Evolutionary conservation across 2,888 invertebrate species (phyloP), one percentile per base, ranked within the genome.

Genomic region (Pheosia gnoma): DNA sequence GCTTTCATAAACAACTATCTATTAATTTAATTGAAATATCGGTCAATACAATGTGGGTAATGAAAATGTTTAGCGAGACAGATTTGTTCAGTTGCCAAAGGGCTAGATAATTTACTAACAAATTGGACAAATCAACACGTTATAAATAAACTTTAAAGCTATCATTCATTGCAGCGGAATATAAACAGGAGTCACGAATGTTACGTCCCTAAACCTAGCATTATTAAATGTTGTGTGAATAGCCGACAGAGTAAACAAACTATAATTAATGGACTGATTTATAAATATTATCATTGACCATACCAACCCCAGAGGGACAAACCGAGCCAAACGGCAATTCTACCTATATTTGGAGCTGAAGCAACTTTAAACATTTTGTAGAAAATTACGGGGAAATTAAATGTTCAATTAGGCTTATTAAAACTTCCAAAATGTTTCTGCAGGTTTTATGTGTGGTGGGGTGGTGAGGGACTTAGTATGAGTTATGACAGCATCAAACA

Each of bases 351-450:
- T 59, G 9, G 39, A n/a, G 47, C 52, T 56, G 25, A 62, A 62
- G 68, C 56, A 69, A 62, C 70, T 66, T 61, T 39, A 39, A 58
- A 49, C 51, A 62, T 67, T 62, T 70, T 63, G 59, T 55, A 71
- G 75, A 59, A 79, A 81, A 79, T 81, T 77, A 79, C 68, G 60
- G 63, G 52, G 65, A 63, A 78, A 78, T 82, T 79, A 82, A 2
- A 25, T 25, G 25, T 25, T 78, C 67, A 82, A 81, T 81, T 80
- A 77, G 61, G 57, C 57, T 77, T 72, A 79, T 79, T 76, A 81
- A 75, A 68, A 62, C 51, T 68, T 47, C 68, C 63, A 68, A 72
- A 71, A 71, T 69, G 74, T 74, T 63, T 71, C 62, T 66, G 68
- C 62, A 59, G 68, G 72, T 73, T 73, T 74, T 78, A 70, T 75